Conservation (phyloP, 2,113 vertebrate species). For the Microcebus jonahi region DNA sequence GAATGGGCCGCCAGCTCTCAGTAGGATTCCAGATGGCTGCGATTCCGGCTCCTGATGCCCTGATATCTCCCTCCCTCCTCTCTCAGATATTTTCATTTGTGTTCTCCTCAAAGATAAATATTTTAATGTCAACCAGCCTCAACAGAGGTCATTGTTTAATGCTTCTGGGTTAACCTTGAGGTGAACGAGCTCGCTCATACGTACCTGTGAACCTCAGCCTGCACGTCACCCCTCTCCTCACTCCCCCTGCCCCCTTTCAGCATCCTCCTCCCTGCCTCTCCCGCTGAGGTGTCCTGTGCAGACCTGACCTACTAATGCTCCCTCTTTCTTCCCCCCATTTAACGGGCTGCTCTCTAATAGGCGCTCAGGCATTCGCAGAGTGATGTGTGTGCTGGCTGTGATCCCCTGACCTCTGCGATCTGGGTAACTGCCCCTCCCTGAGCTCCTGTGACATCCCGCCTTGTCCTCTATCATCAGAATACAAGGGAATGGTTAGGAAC, state of each 20-base stretch:
- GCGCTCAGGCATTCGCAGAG: neutral
- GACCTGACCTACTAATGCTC: slow-evolving; percentile 80
- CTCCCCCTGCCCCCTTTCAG: neutral
- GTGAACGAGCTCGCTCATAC: neutral
- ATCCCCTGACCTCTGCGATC: neutral
- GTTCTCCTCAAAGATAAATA: slow-evolving; percentile 69
- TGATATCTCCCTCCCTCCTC: slow-evolving; percentile 66
- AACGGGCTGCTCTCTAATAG: slow-evolving; percentile 35
- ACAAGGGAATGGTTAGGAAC: rapidly evolving
- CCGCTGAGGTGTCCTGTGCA: slow-evolving; percentile 71
- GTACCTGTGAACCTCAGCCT: neutral
- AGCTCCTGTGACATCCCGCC: neutral
- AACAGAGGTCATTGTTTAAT: slow-evolving; percentile 12
- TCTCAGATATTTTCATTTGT: slow-evolving; percentile 75
- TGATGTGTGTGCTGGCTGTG: neutral
- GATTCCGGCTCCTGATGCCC: slow-evolving; percentile 77
- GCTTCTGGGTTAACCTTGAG: neutral
- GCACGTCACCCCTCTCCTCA: neutral
- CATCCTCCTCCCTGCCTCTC: neutral
- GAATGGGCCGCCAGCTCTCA: slow-evolving; percentile 70
- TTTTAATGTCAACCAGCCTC: slow-evolving; percentile 63
- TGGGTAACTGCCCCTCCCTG: neutral
- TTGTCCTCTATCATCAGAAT: neutral
- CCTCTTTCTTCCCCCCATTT: slow-evolving; percentile 42
- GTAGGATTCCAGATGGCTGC: slow-evolving; percentile 79